These are phyloP conservation scores for Lasioglossum oenotherae DNA, from an alignment of 2,888 invertebrate genomes.

Conservation along the genomic window DNA sequence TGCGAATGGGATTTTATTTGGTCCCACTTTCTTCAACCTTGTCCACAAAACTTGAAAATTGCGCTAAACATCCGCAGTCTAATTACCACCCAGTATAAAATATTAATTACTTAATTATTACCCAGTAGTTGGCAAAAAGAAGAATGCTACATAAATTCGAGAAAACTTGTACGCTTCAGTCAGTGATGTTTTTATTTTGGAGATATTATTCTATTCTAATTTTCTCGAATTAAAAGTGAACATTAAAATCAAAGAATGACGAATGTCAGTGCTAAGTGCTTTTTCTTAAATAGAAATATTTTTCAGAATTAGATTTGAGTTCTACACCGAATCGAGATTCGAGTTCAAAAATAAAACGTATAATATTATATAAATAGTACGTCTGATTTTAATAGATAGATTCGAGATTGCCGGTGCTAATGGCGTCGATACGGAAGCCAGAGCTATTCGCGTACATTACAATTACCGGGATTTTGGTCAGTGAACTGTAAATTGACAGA, in stretches of 20 bases:
- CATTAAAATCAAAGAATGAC: neutral
- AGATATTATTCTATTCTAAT: neutral
- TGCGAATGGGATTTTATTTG: too few species aligned
- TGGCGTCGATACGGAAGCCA: slow-evolving; percentile 7
- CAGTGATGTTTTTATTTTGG: too few species aligned
- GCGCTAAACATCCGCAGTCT: too few species aligned
- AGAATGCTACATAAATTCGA: too few species aligned
- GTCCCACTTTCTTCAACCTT: too few species aligned
- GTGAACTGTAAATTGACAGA: slow-evolving; percentile 32
- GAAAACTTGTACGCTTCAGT: neutral
- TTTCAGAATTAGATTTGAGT: neutral
- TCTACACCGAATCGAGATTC: too few species aligned
- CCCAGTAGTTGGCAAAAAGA: neutral
- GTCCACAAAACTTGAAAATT: too few species aligned
- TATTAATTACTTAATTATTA: neutral
- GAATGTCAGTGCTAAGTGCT: neutral
- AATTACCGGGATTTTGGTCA: slow-evolving; percentile 38
- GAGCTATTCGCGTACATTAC: slow-evolving; percentile 20
- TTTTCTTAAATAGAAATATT: neutral
- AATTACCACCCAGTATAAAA: too few species aligned
- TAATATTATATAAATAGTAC: neutral
- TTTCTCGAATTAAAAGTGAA: too few species aligned
- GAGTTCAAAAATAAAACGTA: neutral
- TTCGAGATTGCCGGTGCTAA: neutral
- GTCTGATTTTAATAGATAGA: neutral